Conservation (phyloP, 2,888 invertebrate genomes). For the Athetis lepigone region DNA sequence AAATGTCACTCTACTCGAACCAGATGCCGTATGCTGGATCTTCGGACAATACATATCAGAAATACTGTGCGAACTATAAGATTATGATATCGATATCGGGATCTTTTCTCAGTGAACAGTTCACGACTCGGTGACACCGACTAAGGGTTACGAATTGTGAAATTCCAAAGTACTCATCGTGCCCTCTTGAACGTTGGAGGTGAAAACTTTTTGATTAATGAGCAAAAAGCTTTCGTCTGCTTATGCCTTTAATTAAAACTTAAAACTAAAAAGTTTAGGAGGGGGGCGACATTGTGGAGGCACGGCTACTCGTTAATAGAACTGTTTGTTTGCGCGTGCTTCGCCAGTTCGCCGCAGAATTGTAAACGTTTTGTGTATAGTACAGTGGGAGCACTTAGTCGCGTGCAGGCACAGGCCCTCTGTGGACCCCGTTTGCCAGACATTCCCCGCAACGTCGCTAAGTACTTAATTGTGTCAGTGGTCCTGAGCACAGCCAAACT, state of each 20-base stretch:
- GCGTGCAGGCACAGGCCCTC: constrained; percentile 57
- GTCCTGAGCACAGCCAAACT: constrained; percentile 67
- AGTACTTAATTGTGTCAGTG: constrained; percentile 77
- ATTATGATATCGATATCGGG: constrained; percentile 35
- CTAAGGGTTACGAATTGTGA: constrained; percentile 63
- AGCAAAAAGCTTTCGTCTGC: constrained; percentile 67
- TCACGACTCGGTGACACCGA: constrained; percentile 47
- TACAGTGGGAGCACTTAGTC: constrained; percentile 65
- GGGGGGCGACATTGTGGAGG: constrained; percentile 54
- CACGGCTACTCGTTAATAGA: constrained; percentile 58
- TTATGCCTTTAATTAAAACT: constrained; percentile 72
- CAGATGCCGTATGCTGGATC: constrained; percentile 15
- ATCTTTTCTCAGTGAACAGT: constrained; percentile 40
- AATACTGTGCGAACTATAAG: neutral
- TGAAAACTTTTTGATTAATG: constrained; percentile 68
- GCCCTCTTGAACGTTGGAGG: constrained; percentile 61
- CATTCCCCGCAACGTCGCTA: constrained; percentile 65
- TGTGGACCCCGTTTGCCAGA: constrained; percentile 59
- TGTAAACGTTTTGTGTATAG: constrained; percentile 53
- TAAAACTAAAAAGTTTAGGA: constrained; percentile 64
- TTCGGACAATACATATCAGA: constrained; percentile 8
- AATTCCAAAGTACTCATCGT: constrained; percentile 58
- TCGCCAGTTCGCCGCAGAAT: constrained; percentile 37
- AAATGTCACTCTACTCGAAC: constrained; percentile 32
- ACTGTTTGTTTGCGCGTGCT: constrained; percentile 60